Evolutionary conservation across 1,140 invertebrate genomes (phyloP).

Genomic region (Aphelinus atriplicis): DNA sequence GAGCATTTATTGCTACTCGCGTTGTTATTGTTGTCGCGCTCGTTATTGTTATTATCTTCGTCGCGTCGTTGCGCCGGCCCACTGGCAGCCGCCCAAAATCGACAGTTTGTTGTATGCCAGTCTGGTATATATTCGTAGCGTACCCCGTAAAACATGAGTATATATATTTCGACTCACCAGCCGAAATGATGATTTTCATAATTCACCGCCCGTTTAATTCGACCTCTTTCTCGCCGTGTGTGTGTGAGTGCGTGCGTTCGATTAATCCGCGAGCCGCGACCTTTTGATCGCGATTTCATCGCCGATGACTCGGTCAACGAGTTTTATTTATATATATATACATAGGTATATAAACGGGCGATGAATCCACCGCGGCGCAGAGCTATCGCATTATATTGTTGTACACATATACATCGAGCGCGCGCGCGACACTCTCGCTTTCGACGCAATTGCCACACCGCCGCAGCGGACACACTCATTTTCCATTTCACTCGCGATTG

Average conservation of each 20-base stretch:
- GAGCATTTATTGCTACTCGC: neutral
- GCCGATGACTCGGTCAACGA: slow-evolving; percentile 33
- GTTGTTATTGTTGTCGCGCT: slow-evolving; percentile 37
- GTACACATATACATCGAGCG: neutral
- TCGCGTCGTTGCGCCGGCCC: slow-evolving; percentile 52
- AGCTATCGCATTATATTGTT: slow-evolving; percentile 37
- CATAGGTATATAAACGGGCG: too few relatives aligned
- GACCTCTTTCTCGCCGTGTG: slow-evolving; percentile 51
- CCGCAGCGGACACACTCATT: slow-evolving; percentile 11
- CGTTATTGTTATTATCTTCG: slow-evolving; percentile 57
- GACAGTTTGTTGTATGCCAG: neutral
- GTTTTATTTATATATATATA: slow-evolving; percentile 31
- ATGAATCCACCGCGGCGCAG: neutral
- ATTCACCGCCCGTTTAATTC: slow-evolving; percentile 63
- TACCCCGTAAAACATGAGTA: neutral
- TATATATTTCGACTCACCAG: slow-evolving; percentile 22
- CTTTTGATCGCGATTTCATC: slow-evolving; percentile 35
- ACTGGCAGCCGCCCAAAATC: slow-evolving; percentile 58
- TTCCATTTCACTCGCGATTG: slow-evolving; percentile 26
- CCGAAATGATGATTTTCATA: slow-evolving; percentile 61
- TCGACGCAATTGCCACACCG: neutral
- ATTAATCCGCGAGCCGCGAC: slow-evolving; percentile 27
- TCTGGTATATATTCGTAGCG: neutral
- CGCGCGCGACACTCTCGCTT: slow-evolving; percentile 33
- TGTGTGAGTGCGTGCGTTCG: slow-evolving; percentile 14